Evolutionary conservation across 2,113 vertebrate genomes (phyloP), one percentile per base, ranked within the genome.

Genomic region (Pardalotus punctatus): DNA sequence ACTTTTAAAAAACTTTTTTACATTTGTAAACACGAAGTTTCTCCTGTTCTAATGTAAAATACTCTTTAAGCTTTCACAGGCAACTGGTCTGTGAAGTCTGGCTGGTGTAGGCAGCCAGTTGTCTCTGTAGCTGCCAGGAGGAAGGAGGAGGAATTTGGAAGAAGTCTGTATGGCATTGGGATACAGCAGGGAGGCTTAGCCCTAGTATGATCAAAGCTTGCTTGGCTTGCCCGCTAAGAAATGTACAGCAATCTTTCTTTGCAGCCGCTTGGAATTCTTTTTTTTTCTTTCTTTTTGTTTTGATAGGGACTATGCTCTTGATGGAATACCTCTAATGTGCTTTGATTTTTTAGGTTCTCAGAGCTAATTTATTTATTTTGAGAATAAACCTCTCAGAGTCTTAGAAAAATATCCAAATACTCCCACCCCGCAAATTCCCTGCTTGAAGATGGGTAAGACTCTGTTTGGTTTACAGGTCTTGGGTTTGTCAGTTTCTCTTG

Each of bases 71-170:
- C 3, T 3, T 93, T 92, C 58, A 35, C 40, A 82, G 60, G 35
- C 87, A 85, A 83, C 71, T 88, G 71, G 60, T 80, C 66, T 62
- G 67, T 90, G 94, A 83, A 82, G 79, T 81, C 74, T 93, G 60
- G 43, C 66, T 82, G 58, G 61, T 58, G 17, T 35, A 56, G 87
- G 81, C 89, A 94, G 62, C 45, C 31, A 22, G 47, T 61, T 69
- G 33, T 69, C 62, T 84, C 70, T 58, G 40, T 48, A 89, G 61
- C 40, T 80, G 56, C 73, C 40, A 56, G 70, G 36, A 81, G 45
- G 65, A 64, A 70, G 82, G 69, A 81, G 53, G 45, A 51, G 35
- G 35, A 87, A 66, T 90, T 94, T 3, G 2, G 54, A 89, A 94
- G 31, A 53, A 79, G 40, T 61, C 57, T 78, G 36, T 70, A 29